phyloP scores from a whole-genome alignment of 2,888 invertebrate genomes.

The Dioctria linearis region DNA sequence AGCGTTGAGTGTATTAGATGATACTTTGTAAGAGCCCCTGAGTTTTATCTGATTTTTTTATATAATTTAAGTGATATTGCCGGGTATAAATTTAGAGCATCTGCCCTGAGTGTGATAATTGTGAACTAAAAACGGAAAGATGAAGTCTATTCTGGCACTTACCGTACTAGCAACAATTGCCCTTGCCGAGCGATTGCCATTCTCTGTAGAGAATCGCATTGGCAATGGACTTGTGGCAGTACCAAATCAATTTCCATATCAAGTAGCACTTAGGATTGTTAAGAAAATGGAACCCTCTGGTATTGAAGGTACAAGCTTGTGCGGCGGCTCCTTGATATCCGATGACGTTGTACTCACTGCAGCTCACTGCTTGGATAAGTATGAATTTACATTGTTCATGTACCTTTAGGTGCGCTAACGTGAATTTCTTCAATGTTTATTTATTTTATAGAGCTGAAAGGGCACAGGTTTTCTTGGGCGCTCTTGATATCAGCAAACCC shows the following conservation, averaged over 20 bases:
- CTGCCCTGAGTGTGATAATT: not conserved
- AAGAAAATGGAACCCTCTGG: not conserved
- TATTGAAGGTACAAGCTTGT: conserved; percentile 8
- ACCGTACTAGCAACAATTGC: conserved; percentile 3
- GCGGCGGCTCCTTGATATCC: conserved; percentile 37
- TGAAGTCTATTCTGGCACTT: conserved; percentile 24
- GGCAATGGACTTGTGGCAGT: conserved; percentile 67
- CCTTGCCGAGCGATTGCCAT: conserved; percentile 15
- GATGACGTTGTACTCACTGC: conserved; percentile 26
- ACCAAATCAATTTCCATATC: conserved; percentile 66
- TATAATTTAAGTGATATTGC: not conserved
- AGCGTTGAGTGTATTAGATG: no score
- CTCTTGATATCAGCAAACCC: conserved; percentile 22
- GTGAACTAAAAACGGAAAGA: conserved; percentile 12
- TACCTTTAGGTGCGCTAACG: not conserved
- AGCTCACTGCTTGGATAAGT: conserved; percentile 65
- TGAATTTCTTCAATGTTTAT: not conserved
- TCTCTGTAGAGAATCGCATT: conserved; percentile 64
- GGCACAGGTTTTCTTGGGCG: conserved; percentile 16
- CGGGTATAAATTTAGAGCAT: not conserved
- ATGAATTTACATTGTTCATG: conserved; percentile 49
- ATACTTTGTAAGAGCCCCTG: no score
- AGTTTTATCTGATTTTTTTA: not conserved
- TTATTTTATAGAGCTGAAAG: not conserved
- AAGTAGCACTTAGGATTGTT: conserved; percentile 10